Evolutionary conservation across 2,888 invertebrate genomes (phyloP), one percentile per base, ranked within the genome.

Genomic region (Ophioninae sp.): DNA sequence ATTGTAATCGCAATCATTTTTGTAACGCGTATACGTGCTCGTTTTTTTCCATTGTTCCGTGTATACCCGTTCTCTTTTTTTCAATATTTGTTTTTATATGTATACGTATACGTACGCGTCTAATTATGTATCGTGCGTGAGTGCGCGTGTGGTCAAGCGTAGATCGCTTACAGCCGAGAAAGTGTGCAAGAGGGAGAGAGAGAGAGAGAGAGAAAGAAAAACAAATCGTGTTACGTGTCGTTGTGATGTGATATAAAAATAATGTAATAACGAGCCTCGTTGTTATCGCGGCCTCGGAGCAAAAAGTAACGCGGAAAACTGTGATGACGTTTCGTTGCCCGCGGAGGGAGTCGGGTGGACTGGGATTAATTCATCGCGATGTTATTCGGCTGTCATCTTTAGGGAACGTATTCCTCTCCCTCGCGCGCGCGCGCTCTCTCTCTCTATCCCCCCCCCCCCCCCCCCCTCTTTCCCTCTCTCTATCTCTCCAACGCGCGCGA

Each of bases 11-110:
- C 76, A 76, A 69, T 77, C 65, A 59, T 80, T 77, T 76, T 80
- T 73, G 57, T 77, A 77, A 77, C 73, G 81, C 74, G 69, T 81
- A 82, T 68, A 59, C 68, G 50, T 78, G 73, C 64, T 81, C 57
- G 20, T 73, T 78, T 64, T 64, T 64, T 80, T 75, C 81, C 21
- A 68, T 44, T 50, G 68, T 68, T 30, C 30, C 30, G 30, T 30
- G 30, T 44, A 44, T 8, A 44, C 44, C 44, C 44, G 13, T 44
- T 3, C 0, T 44, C 30, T 10, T 13, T 10, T 44, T 44, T 44
- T 13, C 30, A 3, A 30, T 30, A 2, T 30, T 30, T 30, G 30
- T 30, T 30, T 30, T 30, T 30, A 30, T 30, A 30, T 30, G 41
- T 41, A 8, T 44, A 44, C 13, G 7, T 44, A 44, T 44, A 41